Evolutionary conservation across 2,888 invertebrate genomes (phyloP), one percentile per base, ranked within the genome.

Genomic region (Chymomyza procnemis): DNA sequence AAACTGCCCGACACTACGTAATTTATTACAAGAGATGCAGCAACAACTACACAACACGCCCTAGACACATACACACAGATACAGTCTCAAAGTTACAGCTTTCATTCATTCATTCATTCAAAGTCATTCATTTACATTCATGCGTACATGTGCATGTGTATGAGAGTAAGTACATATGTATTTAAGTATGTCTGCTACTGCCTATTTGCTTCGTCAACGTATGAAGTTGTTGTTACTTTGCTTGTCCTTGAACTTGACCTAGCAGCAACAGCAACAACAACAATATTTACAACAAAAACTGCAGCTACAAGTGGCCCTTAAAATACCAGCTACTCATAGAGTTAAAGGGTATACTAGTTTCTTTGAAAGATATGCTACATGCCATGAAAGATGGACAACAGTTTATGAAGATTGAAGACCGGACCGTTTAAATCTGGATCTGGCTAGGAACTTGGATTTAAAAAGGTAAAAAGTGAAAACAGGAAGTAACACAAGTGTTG

Each of bases 191-290:
- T 54, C 57, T 57, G 59, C 54, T 57, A 56, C 54, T 56, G 59
- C 54, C 63, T 71, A 74, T 67, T 77, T 76, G 56, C 69, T 58
- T 63, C 67, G 64, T 30, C 52, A 59, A 61, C 50, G 61, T 22
- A n/a, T n/a, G n/a, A n/a, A 46, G 64, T 69, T 55, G 64, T 66
- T 46, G 71, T 69, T 55, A 74, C 64, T 64, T 67, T 61, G 77
- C 85, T 84, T 86, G 86, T 82, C 87, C 87, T 86, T 82, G 87
- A 82, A 82, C 87, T 82, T 82, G 87, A 82, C 87, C 81, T 79
- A 81, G 78, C 86, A 64, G 69, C 26, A 41, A 54, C 47, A 61
- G 56, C 61, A 63, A 18, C 65, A 73, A 58, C 52, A 59, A 1
- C 22, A 50, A 16, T 18, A 47, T 4, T 3, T 41, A 41, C 34